These are phyloP conservation scores for Crypturellus undulatus DNA, from an alignment of 2,113 vertebrate genomes.

Conservation along the genomic window DNA sequence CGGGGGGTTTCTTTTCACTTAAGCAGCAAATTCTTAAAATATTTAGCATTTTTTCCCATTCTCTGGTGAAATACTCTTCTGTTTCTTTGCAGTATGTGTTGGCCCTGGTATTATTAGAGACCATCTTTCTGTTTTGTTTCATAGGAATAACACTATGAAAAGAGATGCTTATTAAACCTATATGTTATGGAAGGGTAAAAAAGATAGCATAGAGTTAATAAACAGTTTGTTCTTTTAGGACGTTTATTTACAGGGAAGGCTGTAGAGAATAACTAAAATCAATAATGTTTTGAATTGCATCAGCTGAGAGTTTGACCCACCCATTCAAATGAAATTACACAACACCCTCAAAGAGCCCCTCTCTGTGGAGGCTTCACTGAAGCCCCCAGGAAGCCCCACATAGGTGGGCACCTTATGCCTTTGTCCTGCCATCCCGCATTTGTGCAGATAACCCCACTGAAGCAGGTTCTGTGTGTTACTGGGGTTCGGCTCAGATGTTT, in stretches of 20 bases:
- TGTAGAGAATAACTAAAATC: not conserved
- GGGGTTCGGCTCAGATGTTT: not conserved
- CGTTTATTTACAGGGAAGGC: not conserved
- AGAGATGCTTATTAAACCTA: slow-evolving; percentile 46
- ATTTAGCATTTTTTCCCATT: slow-evolving; percentile 44
- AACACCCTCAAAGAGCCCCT: not conserved
- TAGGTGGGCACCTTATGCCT: not conserved
- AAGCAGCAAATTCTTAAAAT: slow-evolving; percentile 58
- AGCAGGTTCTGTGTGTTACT: not conserved
- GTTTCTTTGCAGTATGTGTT: slow-evolving; percentile 9
- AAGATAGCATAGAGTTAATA: not conserved
- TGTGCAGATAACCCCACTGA: not conserved
- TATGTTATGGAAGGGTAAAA: slow-evolving; percentile 18
- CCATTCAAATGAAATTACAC: not conserved
- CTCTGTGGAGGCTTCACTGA: not conserved
- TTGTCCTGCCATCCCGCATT: not conserved
- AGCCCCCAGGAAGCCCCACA: not conserved
- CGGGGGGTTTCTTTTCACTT: slow-evolving; percentile 26
- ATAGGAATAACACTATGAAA: not conserved
- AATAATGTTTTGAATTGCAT: not conserved
- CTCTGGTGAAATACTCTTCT: not conserved
- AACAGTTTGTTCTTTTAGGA: not conserved
- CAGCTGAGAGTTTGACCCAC: not conserved
- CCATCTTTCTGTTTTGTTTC: slow-evolving; percentile 26
- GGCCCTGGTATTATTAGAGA: slow-evolving; percentile 40